Percentiles rank a stretch among this genome's conserved stretches.
phyloP scores from a whole-genome alignment of 2,113 vertebrate species.

The Trachemys scripta region DNA sequence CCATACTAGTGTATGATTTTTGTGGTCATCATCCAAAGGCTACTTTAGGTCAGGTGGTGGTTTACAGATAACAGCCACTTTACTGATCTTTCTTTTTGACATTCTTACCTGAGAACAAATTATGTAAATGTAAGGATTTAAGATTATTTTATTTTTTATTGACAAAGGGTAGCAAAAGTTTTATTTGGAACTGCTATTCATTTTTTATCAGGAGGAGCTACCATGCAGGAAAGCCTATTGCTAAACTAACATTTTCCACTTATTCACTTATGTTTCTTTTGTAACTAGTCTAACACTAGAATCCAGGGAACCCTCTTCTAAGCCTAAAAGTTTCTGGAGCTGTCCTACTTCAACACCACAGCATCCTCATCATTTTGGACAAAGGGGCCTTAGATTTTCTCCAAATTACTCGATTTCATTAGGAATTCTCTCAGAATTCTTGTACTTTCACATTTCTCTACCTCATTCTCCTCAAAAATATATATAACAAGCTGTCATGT shows the following conservation, averaged over 20 bases:
- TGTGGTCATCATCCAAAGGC: not conserved
- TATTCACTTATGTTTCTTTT: not conserved
- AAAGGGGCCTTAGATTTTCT: not conserved
- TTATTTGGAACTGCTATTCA: not conserved
- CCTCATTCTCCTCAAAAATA: not conserved
- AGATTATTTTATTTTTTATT: not conserved
- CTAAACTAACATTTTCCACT: accelerated
- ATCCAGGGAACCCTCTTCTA: not conserved
- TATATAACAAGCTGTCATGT: not conserved
- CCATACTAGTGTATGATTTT: not conserved
- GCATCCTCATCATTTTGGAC: not conserved
- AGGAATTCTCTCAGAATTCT: not conserved
- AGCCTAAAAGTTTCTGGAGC: not conserved
- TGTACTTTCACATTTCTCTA: not conserved
- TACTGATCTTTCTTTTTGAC: not conserved
- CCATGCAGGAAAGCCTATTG: not conserved
- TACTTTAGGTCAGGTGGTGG: not conserved
- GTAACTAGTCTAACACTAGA: not conserved
- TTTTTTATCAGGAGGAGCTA: not conserved
- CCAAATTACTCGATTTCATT: not conserved
- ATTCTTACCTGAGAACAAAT: not conserved
- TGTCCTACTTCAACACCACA: not conserved
- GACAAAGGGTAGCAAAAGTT: not conserved
- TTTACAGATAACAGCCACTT: not conserved
- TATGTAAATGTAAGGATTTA: not conserved